A percentile compares a stretch with the other conserved stretches of the same genome.
phyloP scores from a whole-genome alignment of 2,888 invertebrate species.

The Scaeva pyrastri region DNA sequence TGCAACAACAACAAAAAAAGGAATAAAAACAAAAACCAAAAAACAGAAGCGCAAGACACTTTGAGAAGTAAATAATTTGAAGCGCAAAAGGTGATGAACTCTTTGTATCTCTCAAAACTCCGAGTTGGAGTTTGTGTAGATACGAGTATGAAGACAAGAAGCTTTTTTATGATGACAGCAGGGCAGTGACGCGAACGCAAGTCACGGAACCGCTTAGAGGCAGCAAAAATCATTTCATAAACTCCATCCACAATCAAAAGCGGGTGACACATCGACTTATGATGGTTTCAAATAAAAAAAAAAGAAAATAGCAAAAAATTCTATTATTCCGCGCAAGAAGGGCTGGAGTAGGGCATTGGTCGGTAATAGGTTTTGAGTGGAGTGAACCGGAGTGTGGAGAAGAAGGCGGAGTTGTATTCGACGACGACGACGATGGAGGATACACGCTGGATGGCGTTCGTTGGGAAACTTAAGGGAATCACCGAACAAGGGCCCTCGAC shows the following conservation, averaged over 20 bases:
- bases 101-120: constrained; percentile 56
- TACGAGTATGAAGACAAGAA: constrained; percentile 20
- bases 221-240: constrained; percentile 27
- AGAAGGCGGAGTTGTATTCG: background rate
- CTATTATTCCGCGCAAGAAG: constrained; percentile 40
- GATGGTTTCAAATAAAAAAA: constrained; percentile 18
- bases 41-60: constrained; percentile 66
- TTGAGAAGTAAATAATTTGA: constrained; percentile 69
- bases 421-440: too few species aligned
- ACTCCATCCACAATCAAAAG: constrained; percentile 33
- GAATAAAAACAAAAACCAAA: constrained; percentile 20
- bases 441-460: too few species aligned
- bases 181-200: constrained; percentile 4
- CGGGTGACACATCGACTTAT: constrained; percentile 64
- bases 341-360: too few species aligned
- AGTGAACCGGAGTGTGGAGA: too few species aligned
- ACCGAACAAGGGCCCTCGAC: constrained; percentile 38
- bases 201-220: constrained; percentile 34
- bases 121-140: background rate
- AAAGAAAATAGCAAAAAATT: too few species aligned
- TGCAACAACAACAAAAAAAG: constrained; percentile 31
- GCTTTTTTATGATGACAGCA: background rate
- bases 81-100: constrained; percentile 74
- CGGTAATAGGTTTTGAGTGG: background rate
- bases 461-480: constrained; percentile 19